A percentile compares a stretch with the other conserved stretches of the same genome.
Conservation (phyloP, 1,140 invertebrate genomes). For the Tribolium madens region DNA sequence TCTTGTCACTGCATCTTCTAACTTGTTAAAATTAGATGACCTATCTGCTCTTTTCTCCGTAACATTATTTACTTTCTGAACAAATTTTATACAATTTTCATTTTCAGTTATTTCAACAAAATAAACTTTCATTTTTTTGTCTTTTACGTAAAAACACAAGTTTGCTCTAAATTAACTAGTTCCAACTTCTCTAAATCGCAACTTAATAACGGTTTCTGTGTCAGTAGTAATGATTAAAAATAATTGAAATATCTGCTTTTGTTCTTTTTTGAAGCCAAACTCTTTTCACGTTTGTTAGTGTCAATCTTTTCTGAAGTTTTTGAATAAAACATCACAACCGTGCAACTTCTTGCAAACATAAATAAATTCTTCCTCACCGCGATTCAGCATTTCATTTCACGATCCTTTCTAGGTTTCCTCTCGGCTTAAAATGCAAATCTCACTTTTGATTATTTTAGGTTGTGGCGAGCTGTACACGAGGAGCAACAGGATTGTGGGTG, state of each 20-base stretch:
- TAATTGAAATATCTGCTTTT: not conserved
- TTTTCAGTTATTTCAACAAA: not conserved
- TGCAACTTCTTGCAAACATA: not conserved
- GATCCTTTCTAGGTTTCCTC: not conserved
- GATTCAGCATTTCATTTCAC: slow-evolving; percentile 20
- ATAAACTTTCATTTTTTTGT: not conserved
- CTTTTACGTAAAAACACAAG: not conserved
- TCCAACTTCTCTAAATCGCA: not conserved
- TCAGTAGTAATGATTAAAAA: not conserved
- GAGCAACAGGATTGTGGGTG: slow-evolving; percentile 92
- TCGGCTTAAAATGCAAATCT: slow-evolving; percentile 12
- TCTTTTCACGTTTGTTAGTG: not conserved
- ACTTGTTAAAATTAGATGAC: not conserved
- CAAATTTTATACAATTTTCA: not conserved
- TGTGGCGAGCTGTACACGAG: slow-evolving; percentile 88
- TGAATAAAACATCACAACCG: too few relatives aligned
- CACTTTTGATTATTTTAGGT: slow-evolving; percentile 69
- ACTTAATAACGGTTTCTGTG: not conserved
- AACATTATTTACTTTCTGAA: not conserved
- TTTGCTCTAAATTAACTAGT: not conserved
- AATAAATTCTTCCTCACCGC: slow-evolving; percentile 5
- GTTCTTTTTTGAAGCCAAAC: not conserved
- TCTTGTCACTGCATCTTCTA: not conserved
- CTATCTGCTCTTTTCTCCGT: not conserved
- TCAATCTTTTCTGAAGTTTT: not conserved